Base-by-base conservation (phyloP, 2,888 invertebrate species). In the Ochropleura leucogaster region DNA sequence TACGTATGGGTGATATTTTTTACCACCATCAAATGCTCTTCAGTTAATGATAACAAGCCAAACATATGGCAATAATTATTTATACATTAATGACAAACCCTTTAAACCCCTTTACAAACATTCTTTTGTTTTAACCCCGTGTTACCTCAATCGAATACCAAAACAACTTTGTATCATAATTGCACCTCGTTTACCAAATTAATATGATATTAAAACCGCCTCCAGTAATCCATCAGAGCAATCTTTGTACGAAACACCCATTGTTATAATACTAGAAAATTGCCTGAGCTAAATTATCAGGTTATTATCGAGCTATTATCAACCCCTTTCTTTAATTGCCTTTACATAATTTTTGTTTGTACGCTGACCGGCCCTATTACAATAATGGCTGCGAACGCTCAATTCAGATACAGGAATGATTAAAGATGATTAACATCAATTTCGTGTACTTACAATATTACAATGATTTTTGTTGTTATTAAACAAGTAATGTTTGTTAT, bases 291-390 rank as follows among this genome's bases (percentile, higher is more conserved):
- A 92, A 95, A 96, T 96, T 96, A 96, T 95, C 93, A 90, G 47
- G 47, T 59, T 72, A 72, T 72, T 72, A 72, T 72, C 47, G 30
- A 88, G 81, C 93, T 91, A 96, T 96, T 96, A 96, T 94, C 92
- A 94, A 95, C 94, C 95, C 95, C 94, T 96, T 96, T 95, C 95
- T 95, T 96, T 96, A 96, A 96, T 96, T 96, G 95, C 94, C 93
- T 92, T 90, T 88, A 91, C 87, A 93, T 94, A 94, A 95, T 94
- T 92, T 95, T 94, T 95, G 95, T 96, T 95, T 95, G 93, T 93
- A 89, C 89, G 91, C 92, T 92, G 92, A 90, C 91, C 90, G 87
- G 90, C 91, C 93, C 93, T 91, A 94, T 95, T 96, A 95, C 90
- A 88, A 89, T 95, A 95, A 95, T 95, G 92, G 93, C 91, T 84